Evolutionary conservation across 2,797 vertebrate species (phyloP), one percentile per base, ranked within the genome.

Genomic region (Cryptoblepharus egeriae): DNA sequence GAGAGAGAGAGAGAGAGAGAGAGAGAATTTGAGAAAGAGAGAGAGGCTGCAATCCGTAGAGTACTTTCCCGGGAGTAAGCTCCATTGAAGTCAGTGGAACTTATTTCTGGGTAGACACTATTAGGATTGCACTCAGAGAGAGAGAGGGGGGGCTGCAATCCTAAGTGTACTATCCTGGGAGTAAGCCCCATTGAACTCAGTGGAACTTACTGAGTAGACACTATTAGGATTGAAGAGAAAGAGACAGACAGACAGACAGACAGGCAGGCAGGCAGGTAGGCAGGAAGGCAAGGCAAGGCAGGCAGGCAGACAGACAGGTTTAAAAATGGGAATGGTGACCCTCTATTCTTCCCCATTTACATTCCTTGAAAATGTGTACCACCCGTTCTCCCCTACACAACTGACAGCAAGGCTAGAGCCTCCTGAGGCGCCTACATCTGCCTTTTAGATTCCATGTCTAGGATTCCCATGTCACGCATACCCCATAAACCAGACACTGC

Each of bases 281-380:
- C 75, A 80, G 57, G 8, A 45, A 78, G 26, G 70, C n/a, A n/a
- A n/a, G n/a, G n/a, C n/a, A n/a, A n/a, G n/a, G n/a, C n/a, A n/a
- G n/a, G n/a, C n/a, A n/a, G n/a, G 10, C 45, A 52, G 10, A 60
- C 75, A 80, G 57, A 24, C 39, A 78, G 26, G 70, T 88, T 83
- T 83, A 70, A 37, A 68, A 52, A 30, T 1, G 1, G 12, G 55
- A 26, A 18, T 49, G 35, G 3, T 20, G 8, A 39, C 42, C 37
- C 68, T 1, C n/a, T n/a, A n/a, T n/a, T n/a, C 52, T 2, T 26
- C 64, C 65, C 74, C 75, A 9, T 20, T 57, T 35, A 16, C 24
- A 35, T 20, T 65, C 28, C 32, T 55, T 30, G 22, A 63, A 4
- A 64, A 73, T 1, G 11, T 12, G 30, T 55, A 32, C n/a, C 67